Evolutionary conservation across 2,113 vertebrate genomes (phyloP), one percentile per base, ranked within the genome.

Genomic region (Origma solitaria): DNA sequence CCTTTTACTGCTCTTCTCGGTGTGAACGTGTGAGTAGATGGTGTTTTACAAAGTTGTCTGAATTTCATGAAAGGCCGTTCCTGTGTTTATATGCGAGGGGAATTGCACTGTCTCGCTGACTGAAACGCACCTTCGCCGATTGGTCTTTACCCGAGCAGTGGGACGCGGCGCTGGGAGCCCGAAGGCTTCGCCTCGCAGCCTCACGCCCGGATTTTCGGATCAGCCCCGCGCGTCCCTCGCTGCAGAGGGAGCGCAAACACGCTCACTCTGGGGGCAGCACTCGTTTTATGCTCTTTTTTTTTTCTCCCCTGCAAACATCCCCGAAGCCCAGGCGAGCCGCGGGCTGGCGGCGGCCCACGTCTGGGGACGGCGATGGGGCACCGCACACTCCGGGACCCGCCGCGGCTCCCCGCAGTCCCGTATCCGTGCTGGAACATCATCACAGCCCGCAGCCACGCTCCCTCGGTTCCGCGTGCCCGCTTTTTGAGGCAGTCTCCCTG

Each of bases 31-130:
- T 68, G 86, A 94, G 88, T 88, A 22, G 96, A 92, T 87, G 92
- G 86, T 87, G 86, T 96, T 95, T 92, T 95, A 95, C 95, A 91
- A 96, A 96, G 88, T 92, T 91, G 95, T 82, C 95, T 91, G 95
- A 94, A 62, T 92, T 87, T 93, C 92, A 80, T 86, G 92, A 87
- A 96, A 96, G 86, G 92, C 83, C 81, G 79, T 91, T 91, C 78
- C 89, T 76, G 93, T 87, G 93, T 96, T 95, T 95, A 95, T 90
- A 88, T 54, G 90, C 70, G 47, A 64, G 62, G 78, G 87, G 90
- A 94, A 80, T 87, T 61, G 84, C 49, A 86, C 54, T 4, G 78
- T 28, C 89, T 82, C 94, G 18, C 75, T 65, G 81, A 22, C 65
- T 65, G 88, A 40, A 45, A 37, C 8, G 44, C 93, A 51, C 84